A percentile compares a stretch with the other conserved stretches of the same genome.
Evolutionary conservation across 35 echinoderm and acorn worm species (phyloP).

Genomic region (Lytechinus variegatus): DNA sequence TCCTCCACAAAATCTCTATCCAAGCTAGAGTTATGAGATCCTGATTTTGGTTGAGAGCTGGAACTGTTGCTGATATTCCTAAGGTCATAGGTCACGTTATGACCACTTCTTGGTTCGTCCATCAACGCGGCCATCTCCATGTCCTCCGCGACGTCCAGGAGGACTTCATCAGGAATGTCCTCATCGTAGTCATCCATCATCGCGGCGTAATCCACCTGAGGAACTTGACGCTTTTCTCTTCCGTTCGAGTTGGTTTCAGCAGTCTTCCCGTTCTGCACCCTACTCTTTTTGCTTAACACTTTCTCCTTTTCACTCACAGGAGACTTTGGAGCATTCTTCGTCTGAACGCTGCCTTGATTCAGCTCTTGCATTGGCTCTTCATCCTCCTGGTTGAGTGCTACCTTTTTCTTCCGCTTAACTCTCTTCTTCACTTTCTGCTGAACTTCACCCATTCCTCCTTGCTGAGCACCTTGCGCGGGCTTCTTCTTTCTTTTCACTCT

Average conservation of each 20-base stretch:
- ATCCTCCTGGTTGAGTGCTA: not conserved
- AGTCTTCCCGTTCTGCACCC: not conserved
- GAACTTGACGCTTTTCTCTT: not conserved
- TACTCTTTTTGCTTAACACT: not conserved
- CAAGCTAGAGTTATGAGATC: not conserved
- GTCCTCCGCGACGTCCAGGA: not conserved
- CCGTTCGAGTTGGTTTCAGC: not conserved
- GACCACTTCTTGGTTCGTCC: not conserved
- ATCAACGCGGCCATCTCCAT: not conserved
- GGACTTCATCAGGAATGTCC: slow-evolving; percentile 17
- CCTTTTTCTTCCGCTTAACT: not conserved
- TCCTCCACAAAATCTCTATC: not conserved
- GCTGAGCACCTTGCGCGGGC: not conserved
- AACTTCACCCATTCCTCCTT: not conserved
- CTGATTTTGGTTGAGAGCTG: not conserved
- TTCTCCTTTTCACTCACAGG: not conserved
- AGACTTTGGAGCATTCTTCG: not conserved
- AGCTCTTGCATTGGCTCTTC: not conserved
- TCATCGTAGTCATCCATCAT: slow-evolving; percentile 7
- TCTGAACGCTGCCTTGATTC: not conserved
- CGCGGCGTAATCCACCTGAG: not conserved
- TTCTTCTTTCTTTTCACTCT: not conserved
- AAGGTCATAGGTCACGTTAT: not conserved
- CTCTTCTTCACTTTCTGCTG: not conserved
- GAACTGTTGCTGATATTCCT: not conserved